Conservation (phyloP, 2,797 vertebrate species). For the Acrossocheilus fasciatus region DNA sequence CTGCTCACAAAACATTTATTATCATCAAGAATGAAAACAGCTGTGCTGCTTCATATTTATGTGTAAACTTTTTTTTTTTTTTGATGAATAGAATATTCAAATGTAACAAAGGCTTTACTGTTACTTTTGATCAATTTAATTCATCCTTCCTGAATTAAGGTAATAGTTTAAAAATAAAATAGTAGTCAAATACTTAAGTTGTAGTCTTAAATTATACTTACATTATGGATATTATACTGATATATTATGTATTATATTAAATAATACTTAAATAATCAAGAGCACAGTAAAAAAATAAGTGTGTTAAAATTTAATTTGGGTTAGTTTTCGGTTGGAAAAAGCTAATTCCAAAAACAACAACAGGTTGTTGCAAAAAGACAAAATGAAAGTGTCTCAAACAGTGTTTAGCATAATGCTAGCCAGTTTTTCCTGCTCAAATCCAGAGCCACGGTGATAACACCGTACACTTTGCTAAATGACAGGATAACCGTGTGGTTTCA, state of each 20-base stretch:
- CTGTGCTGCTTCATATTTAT: not conserved
- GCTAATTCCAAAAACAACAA: not conserved
- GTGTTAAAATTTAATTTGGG: not conserved
- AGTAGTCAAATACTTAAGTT: too few relatives aligned
- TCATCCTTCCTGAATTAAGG: not conserved
- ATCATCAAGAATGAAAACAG: not conserved
- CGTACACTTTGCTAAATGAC: conserved; percentile 55
- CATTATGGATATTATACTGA: not conserved
- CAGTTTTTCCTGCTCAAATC: not conserved
- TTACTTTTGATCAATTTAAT: not conserved
- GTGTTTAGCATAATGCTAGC: conserved; percentile 19
- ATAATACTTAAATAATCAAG: not conserved
- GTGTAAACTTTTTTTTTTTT: not conserved
- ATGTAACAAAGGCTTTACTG: not conserved
- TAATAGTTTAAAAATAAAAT: not conserved
- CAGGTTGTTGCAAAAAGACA: not conserved
- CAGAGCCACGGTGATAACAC: conserved; percentile 43
- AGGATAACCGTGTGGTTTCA: conserved; percentile 58
- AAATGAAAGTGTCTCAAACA: not conserved
- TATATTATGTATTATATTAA: not conserved
- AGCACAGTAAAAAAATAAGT: not conserved
- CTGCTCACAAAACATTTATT: not conserved
- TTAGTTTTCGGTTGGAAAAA: not conserved
- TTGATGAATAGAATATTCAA: not conserved
- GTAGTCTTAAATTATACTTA: not conserved